Evolutionary conservation across 2,888 invertebrate species (phyloP).

Genomic region (Frankliniella intonsa): DNA sequence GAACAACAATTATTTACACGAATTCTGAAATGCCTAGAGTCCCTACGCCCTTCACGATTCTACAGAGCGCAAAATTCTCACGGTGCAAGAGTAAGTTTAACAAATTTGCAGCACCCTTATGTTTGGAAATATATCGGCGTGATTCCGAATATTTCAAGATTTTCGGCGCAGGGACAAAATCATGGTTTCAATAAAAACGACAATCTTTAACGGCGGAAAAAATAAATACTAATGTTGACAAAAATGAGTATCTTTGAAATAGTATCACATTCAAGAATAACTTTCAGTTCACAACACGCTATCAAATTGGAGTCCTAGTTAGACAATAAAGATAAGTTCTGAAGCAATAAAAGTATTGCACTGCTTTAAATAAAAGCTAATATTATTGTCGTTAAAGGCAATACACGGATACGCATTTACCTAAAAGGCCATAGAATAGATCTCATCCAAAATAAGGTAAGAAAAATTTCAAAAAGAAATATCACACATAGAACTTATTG

Average conservation of each 20-base stretch:
- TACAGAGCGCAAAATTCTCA: no score
- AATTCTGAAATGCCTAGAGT: neutral
- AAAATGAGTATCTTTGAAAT: constrained; percentile 13
- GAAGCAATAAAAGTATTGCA: neutral
- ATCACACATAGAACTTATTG: constrained; percentile 15
- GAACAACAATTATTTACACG: neutral
- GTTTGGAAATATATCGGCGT: no score
- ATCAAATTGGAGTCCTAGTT: neutral
- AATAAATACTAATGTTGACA: neutral
- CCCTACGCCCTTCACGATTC: no score
- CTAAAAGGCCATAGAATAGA: neutral
- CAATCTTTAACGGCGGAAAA: neutral
- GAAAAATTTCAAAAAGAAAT: neutral
- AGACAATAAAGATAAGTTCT: neutral
- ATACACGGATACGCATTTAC: neutral
- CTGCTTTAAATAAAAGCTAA: neutral
- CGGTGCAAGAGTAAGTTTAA: neutral
- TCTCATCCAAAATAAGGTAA: neutral
- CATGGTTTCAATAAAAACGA: neutral
- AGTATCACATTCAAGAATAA: constrained; percentile 14
- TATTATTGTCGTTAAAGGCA: neutral
- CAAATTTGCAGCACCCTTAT: neutral
- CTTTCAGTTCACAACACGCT: constrained; percentile 3
- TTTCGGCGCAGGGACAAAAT: neutral
- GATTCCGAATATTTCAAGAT: no score